phyloP scores from a whole-genome alignment of 2,888 invertebrate genomes.

The Nymphalis polychloros region DNA sequence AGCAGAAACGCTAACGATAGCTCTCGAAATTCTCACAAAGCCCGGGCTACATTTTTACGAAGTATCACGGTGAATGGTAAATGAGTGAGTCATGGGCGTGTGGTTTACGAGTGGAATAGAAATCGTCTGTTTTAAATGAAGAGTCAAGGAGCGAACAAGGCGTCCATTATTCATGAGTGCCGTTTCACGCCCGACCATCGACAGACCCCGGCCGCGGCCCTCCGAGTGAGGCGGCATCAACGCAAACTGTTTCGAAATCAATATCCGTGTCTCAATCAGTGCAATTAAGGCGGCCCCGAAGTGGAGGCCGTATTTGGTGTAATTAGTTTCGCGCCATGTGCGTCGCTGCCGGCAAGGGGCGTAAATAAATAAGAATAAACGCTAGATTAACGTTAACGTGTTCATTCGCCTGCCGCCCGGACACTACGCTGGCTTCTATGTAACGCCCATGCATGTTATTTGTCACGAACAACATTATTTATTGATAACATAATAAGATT shows the following conservation, averaged over 20 bases:
- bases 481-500: slow-evolving; percentile 4
- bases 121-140: slow-evolving; percentile 79
- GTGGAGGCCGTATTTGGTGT: slow-evolving; percentile 64
- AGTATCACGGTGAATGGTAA: slow-evolving; percentile 77
- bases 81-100: slow-evolving; percentile 78
- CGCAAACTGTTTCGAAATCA: slow-evolving; percentile 75
- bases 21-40: slow-evolving; percentile 71
- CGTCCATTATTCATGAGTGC: slow-evolving; percentile 78
- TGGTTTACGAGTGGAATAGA: slow-evolving; percentile 78
- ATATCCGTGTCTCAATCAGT: slow-evolving; percentile 80
- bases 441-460: slow-evolving; percentile 27
- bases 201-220: slow-evolving; percentile 41
- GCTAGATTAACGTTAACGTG: slow-evolving; percentile 20
- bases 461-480: slow-evolving; percentile 21
- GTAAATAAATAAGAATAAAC: slow-evolving; percentile 24
- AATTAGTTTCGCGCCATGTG: slow-evolving; percentile 71
- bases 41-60: slow-evolving; percentile 74
- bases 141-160: slow-evolving; percentile 76
- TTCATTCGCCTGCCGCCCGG: slow-evolving; percentile 12
- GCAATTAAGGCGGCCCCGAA: slow-evolving; percentile 71
- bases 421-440: slow-evolving; percentile 29
- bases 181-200: slow-evolving; percentile 65
- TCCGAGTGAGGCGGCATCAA: slow-evolving; percentile 47
- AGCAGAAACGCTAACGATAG: slow-evolving; percentile 43
- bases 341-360: slow-evolving; percentile 55